Evolutionary conservation across 2,888 invertebrate species (phyloP).

Genomic region (Erynnis tages): DNA sequence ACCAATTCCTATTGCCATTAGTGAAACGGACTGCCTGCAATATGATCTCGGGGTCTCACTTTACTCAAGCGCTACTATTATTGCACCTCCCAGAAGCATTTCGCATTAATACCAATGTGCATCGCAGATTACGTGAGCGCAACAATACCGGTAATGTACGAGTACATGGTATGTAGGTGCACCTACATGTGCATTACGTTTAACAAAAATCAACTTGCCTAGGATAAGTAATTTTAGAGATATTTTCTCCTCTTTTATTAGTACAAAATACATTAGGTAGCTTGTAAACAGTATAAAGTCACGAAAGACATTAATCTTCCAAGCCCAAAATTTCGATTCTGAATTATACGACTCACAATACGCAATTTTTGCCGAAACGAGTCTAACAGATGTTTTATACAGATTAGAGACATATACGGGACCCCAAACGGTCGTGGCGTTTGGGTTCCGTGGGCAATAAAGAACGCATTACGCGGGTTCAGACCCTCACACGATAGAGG

Average conservation of each 20-base stretch:
- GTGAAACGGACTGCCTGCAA: slow-evolving; percentile 7
- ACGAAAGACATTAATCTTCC: too few relatives aligned
- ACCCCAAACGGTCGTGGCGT: slow-evolving; percentile 57
- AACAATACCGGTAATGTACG: too few relatives aligned
- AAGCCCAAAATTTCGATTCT: too few relatives aligned
- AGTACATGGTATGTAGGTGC: too few relatives aligned
- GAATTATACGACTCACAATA: background rate
- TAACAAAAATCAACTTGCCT: too few relatives aligned
- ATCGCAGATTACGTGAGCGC: background rate
- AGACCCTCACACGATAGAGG: slow-evolving; percentile 43
- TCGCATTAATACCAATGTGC: slow-evolving; percentile 6
- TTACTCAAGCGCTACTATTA: slow-evolving; percentile 3
- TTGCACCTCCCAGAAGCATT: slow-evolving; percentile 8
- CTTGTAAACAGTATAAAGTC: too few relatives aligned
- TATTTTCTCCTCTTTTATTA: too few relatives aligned
- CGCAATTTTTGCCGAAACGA: slow-evolving; percentile 6
- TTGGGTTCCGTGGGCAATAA: slow-evolving; percentile 63
- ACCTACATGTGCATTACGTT: background rate
- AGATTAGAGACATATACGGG: slow-evolving; percentile 59
- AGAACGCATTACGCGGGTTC: slow-evolving; percentile 60
- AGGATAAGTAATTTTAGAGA: too few relatives aligned
- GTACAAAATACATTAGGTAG: too few relatives aligned
- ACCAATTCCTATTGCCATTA: slow-evolving; percentile 20
- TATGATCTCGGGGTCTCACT: slow-evolving; percentile 5
- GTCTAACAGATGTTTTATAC: slow-evolving; percentile 39